These are phyloP conservation scores for Peribatodes rhomboidaria DNA, from an alignment of 2,888 invertebrate species.

Conservation along the genomic window DNA sequence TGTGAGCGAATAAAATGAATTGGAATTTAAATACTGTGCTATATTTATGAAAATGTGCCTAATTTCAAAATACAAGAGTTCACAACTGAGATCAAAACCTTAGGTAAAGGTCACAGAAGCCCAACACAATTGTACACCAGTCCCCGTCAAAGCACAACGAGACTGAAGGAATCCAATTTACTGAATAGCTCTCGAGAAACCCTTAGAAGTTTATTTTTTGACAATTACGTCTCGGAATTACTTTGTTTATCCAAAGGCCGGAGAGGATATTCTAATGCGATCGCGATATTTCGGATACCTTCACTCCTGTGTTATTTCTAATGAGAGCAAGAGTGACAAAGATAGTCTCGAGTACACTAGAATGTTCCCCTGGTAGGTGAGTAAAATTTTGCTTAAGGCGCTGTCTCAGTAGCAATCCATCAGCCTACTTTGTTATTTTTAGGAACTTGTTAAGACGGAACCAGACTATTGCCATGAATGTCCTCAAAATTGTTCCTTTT, in stretches of 20 bases:
- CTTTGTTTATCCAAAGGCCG: slow-evolving; percentile 39
- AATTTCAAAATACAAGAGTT: background rate
- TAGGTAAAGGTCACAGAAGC: slow-evolving; percentile 3
- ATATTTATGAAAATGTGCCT: too few species aligned
- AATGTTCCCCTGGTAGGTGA: slow-evolving; percentile 2
- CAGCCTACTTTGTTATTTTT: background rate
- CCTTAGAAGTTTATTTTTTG: slow-evolving; percentile 41
- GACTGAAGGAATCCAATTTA: slow-evolving; percentile 40
- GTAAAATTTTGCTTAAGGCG: slow-evolving; percentile 18
- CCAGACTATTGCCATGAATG: too few species aligned
- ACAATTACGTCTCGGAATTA: slow-evolving; percentile 40
- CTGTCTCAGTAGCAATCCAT: background rate
- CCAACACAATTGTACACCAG: slow-evolving; percentile 14
- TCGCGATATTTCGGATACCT: too few species aligned
- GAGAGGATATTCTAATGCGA: background rate
- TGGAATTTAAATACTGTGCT: too few species aligned
- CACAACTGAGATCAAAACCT: background rate
- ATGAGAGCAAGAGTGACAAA: too few species aligned
- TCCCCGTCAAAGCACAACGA: slow-evolving; percentile 30
- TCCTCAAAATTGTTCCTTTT: too few species aligned
- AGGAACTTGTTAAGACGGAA: background rate
- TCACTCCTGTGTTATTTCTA: too few species aligned
- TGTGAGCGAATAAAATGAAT: too few species aligned
- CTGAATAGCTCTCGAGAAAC: slow-evolving; percentile 36
- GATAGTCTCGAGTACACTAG: too few species aligned